Conservation (phyloP, 2,113 vertebrate genomes). For the Rhinopithecus roxellana region DNA sequence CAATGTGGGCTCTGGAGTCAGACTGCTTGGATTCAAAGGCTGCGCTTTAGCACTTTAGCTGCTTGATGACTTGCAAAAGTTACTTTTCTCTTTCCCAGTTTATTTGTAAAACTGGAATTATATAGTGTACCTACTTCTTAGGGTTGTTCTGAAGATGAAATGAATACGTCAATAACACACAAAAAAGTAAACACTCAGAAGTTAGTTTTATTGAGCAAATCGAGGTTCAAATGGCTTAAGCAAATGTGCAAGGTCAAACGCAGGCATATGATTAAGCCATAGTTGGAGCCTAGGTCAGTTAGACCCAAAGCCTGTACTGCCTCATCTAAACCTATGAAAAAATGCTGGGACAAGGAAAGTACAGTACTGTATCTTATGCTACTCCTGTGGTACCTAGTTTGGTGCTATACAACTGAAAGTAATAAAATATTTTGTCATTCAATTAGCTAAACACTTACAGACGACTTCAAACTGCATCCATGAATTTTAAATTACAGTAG, state of each 20-base stretch:
- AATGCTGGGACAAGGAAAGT: neutral
- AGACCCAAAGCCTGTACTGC: neutral
- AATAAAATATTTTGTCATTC: neutral
- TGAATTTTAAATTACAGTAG: neutral
- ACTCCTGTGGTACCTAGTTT: neutral
- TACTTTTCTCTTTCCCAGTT: slow-evolving; percentile 22
- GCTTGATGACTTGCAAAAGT: neutral
- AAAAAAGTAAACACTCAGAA: neutral
- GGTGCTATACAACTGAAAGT: neutral
- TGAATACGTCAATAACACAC: neutral
- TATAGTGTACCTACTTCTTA: neutral
- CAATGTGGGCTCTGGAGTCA: neutral
- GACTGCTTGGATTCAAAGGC: neutral
- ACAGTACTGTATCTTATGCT: neutral
- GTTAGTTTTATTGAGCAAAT: neutral
- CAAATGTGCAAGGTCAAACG: neutral
- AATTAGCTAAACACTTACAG: slow-evolving; percentile 9
- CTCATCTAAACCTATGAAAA: neutral
- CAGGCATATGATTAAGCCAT: neutral
- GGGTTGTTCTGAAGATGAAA: slow-evolving; percentile 39
- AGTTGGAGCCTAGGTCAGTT: neutral
- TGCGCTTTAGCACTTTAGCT: neutral
- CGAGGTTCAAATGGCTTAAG: neutral
- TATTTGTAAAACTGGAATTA: slow-evolving; percentile 19
- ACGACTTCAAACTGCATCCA: slow-evolving; percentile 24